These are phyloP conservation scores for Phalacrocorax aristotelis DNA, from an alignment of 2,113 vertebrate genomes.

Conservation along the genomic window DNA sequence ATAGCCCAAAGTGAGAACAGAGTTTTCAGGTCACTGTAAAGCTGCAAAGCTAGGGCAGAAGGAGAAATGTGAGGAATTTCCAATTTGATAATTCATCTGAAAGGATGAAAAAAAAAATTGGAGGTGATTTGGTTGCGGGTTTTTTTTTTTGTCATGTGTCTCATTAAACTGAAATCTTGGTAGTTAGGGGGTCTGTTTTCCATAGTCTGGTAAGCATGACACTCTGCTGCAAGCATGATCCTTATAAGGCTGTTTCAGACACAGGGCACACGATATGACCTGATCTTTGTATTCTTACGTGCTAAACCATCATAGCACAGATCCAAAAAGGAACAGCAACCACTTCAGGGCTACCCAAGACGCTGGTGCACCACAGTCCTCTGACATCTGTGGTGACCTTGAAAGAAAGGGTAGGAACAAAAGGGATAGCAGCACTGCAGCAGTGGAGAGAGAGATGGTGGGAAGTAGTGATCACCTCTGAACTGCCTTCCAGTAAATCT, in stretches of 20 bases:
- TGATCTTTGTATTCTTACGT: not conserved
- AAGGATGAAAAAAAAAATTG: not conserved
- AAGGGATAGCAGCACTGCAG: not conserved
- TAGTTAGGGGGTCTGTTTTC: not conserved
- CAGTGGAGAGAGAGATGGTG: not conserved
- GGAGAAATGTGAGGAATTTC: not conserved
- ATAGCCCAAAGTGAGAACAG: constrained; percentile 19
- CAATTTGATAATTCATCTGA: not conserved
- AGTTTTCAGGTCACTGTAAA: constrained; percentile 31
- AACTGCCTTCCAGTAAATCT: constrained; percentile 1
- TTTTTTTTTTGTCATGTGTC: not conserved
- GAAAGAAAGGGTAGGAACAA: not conserved
- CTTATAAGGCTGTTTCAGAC: not conserved
- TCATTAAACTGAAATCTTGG: not conserved
- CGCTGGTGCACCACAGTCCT: not conserved
- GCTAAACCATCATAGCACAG: not conserved
- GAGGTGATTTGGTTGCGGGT: not conserved
- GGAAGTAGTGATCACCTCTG: constrained; percentile 1
- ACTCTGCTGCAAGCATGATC: not conserved
- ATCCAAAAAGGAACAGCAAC: not conserved
- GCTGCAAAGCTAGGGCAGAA: not conserved
- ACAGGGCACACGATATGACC: not conserved
- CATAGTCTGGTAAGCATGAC: not conserved
- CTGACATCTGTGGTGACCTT: not conserved
- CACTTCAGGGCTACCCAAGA: not conserved